Conservation (phyloP, 2,113 vertebrate genomes). For the Arvicanthis niloticus region DNA sequence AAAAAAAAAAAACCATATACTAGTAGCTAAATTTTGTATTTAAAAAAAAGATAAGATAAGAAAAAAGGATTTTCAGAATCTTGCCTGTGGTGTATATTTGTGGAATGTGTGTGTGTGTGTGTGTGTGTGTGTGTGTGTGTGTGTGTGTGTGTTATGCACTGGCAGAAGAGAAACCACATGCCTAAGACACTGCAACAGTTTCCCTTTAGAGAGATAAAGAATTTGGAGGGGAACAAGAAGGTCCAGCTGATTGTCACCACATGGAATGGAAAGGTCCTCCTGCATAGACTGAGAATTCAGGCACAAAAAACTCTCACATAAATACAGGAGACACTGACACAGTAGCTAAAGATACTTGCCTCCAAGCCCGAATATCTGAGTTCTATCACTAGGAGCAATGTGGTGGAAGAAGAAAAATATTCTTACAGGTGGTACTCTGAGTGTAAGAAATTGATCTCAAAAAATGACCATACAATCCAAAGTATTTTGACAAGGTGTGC, state of each 20-base stretch:
- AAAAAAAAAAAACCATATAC: background rate
- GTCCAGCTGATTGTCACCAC: background rate
- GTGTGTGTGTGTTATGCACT: background rate
- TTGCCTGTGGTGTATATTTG: background rate
- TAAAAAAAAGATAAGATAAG: too few species aligned
- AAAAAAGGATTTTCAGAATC: background rate
- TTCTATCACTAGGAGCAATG: background rate
- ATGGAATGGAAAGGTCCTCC: too few species aligned
- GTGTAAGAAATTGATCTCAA: background rate
- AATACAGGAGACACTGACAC: background rate
- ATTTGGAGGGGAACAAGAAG: background rate
- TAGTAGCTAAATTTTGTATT: too few species aligned
- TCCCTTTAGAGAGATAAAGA: background rate
- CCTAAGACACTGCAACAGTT: background rate
- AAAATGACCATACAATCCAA: background rate
- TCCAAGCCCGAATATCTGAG: background rate
- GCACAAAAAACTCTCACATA: too few species aligned
- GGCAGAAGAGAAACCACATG: background rate
- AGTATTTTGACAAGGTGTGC: background rate
- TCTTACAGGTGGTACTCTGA: background rate
- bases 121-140: background rate
- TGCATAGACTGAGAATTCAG: background rate
- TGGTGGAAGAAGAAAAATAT: background rate
- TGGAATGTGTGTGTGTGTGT: background rate
- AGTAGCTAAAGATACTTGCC: background rate